These are phyloP conservation scores for Stegodyphus dumicola DNA, from an alignment of 1,140 invertebrate genomes.

Conservation along the genomic window DNA sequence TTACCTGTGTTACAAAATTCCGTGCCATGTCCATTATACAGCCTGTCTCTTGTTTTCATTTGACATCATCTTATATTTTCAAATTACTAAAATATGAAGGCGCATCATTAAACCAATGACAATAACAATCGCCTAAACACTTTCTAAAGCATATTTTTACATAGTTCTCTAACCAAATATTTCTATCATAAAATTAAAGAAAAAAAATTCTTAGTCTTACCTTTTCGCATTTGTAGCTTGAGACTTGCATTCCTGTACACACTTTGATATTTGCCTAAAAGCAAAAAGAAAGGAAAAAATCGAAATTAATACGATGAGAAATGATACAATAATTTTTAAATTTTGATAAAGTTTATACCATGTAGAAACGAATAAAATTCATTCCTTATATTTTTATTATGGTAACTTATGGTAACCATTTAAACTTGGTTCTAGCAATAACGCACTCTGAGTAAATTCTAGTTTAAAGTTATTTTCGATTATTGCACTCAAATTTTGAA, in stretches of 20 bases:
- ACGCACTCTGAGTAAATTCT: no score
- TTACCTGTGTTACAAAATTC: no score
- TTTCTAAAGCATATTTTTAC: neutral
- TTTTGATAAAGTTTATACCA: neutral
- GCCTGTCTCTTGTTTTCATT: neutral
- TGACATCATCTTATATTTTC: neutral
- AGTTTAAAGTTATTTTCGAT: no score
- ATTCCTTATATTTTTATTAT: no score
- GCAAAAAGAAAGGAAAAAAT: conserved; percentile 3
- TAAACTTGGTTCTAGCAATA: no score
- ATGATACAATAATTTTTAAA: neutral
- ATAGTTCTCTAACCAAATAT: neutral
- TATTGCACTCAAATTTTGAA: no score
- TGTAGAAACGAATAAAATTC: no score
- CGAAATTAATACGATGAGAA: neutral
- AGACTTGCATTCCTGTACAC: conserved; percentile 63
- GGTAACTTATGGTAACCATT: no score
- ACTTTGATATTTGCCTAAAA: conserved; percentile 62
- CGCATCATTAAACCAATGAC: neutral
- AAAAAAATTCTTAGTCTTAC: conserved; percentile 13
- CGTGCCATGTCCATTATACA: neutral
- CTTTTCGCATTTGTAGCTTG: conserved; percentile 62
- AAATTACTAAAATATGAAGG: neutral
- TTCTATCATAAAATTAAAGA: neutral
- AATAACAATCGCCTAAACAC: neutral